A percentile compares a stretch with the other conserved stretches of the same genome.
These are phyloP conservation scores for Rhinophrynus dorsalis DNA, from an alignment of 2,797 vertebrate genomes.

Conservation along the genomic window DNA sequence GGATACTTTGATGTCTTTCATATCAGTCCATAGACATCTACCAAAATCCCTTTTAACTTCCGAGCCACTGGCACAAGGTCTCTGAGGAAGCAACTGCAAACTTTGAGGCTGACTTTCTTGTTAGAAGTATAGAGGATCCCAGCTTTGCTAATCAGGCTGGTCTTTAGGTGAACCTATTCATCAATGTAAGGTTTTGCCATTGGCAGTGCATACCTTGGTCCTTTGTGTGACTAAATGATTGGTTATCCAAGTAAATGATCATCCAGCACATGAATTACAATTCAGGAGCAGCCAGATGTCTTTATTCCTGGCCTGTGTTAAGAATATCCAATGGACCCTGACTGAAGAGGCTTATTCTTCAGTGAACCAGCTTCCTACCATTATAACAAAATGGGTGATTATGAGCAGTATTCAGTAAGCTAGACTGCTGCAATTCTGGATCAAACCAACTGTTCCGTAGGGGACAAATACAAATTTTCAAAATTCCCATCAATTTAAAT, in stretches of 20 bases:
- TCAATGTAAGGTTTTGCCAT: constrained; percentile 15
- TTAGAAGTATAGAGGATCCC: constrained; percentile 1
- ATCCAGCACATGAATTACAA: neutral
- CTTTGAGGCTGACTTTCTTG: constrained; percentile 34
- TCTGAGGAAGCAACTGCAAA: constrained; percentile 35
- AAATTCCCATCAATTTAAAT: too few relatives aligned
- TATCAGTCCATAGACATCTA: constrained; percentile 30
- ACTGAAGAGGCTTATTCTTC: neutral
- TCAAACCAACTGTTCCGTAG: too few relatives aligned
- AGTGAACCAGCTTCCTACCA: too few relatives aligned
- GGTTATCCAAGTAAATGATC: constrained; percentile 7
- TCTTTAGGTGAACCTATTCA: constrained; percentile 35
- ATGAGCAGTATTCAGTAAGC: too few relatives aligned
- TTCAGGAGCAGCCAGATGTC: neutral
- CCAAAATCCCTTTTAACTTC: constrained; percentile 21
- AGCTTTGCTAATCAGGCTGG: constrained; percentile 35
- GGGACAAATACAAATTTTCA: too few relatives aligned
- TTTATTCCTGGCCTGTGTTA: neutral
- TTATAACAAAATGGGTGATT: too few relatives aligned
- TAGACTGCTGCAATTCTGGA: too few relatives aligned
- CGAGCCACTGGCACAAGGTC: constrained; percentile 23
- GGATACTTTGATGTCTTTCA: constrained; percentile 50
- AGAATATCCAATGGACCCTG: neutral
- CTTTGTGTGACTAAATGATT: constrained; percentile 33
- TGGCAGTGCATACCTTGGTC: constrained; percentile 16